Conservation (phyloP, 2,888 invertebrate species). For the Eurytoma californica region DNA sequence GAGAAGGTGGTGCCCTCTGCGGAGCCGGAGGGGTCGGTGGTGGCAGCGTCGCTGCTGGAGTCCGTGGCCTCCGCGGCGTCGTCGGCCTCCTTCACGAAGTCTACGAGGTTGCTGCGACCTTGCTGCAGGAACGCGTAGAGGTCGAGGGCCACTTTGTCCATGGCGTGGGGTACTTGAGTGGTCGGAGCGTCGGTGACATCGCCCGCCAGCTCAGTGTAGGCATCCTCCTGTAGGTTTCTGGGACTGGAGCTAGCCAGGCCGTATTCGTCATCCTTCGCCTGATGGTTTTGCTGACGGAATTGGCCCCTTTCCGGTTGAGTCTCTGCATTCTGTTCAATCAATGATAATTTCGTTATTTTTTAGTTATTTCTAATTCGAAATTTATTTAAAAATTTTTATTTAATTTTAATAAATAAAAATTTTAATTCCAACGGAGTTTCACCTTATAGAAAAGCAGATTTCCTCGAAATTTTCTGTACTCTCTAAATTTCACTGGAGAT, state of each 20-base stretch:
- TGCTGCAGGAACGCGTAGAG: constrained; percentile 86
- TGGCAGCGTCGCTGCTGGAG: constrained; percentile 67
- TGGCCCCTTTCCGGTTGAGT: background rate
- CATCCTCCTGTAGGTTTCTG: background rate
- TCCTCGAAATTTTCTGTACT: too few species aligned
- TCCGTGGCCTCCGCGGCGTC: constrained; percentile 77
- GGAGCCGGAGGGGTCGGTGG: constrained; percentile 61
- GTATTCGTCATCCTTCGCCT: background rate
- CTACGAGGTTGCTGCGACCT: constrained; percentile 76
- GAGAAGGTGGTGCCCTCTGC: constrained; percentile 68
- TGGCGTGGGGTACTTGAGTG: constrained; percentile 80
- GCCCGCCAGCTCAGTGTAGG: constrained; percentile 57
- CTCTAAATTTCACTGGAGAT: too few species aligned
- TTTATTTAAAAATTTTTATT: too few species aligned
- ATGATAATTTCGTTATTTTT: too few species aligned
- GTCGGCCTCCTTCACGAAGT: constrained; percentile 76
- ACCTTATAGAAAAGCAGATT: too few species aligned
- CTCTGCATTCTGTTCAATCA: background rate
- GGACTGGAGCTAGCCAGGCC: background rate
- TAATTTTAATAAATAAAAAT: too few species aligned
- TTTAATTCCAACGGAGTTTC: too few species aligned
- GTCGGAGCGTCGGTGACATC: constrained; percentile 77
- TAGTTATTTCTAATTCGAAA: too few species aligned
- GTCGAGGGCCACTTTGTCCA: constrained; percentile 90
- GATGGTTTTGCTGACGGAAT: constrained; percentile 6